Base-by-base conservation (phyloP, 2,888 invertebrate species). In the Tethea ocularis region DNA sequence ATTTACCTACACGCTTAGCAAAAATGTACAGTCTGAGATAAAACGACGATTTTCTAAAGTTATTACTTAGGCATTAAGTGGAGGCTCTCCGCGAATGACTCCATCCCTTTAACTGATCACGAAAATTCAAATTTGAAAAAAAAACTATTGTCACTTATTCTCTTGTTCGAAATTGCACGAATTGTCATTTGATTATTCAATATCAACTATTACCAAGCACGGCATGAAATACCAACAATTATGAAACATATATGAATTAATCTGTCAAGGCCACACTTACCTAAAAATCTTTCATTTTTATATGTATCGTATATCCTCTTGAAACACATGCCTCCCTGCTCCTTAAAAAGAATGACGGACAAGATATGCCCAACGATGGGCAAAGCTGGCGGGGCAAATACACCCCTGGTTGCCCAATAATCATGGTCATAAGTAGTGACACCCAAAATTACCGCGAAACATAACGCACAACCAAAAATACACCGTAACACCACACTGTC, bases 301-400 rank as follows among this genome's bases (percentile, higher is more conserved):
- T 90, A 85, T 0, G 77, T 79, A 59, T 93, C 89, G 52, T 93
- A 93, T 56, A 92, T 87, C 65, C 84, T 86, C 65, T 91, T 87
- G 69, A 91, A 93, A 62, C 88, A 89, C 73, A 90, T 82, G 0
- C 92, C 93, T 1, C 89, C 89, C 73, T 93, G 93, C 65, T 92
- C 92, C 70, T 86, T 87, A 61, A 91, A 89, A 41, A 82, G 77
- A 10, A 88, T 87, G 61, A 92, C 88, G 0, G 88, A 74, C 57
- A 81, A 69, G 29, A 92, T 92, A 63, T 93, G 91, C 1, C 93
- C 93, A 0, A 92, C 90, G 2, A 93, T 68, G 0, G 91, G 93
- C 82, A 82, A 80, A 0, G 82, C 87, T 0, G 91, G 87, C 1
- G 93, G 93, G 0, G 91, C 87, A 59, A 86, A 91, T 22, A 93